Evolutionary conservation across 2,888 invertebrate genomes (phyloP).

Genomic region (Drosophila histrio): DNA sequence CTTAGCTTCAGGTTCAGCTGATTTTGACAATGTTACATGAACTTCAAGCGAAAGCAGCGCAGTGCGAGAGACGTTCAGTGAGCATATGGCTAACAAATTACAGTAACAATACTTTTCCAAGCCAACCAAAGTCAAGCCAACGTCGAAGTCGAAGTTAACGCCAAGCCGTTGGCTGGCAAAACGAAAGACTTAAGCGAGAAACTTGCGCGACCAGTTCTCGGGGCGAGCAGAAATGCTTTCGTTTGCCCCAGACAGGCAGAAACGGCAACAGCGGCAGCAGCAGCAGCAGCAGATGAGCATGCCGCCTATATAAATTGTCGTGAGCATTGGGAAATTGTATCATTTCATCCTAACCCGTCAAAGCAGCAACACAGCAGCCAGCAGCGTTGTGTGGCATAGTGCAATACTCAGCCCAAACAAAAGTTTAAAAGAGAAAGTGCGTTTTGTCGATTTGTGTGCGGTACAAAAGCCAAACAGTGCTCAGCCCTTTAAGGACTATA

Average conservation of each 20-base stretch:
- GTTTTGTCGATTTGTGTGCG: conserved; percentile 63
- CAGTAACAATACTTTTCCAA: conserved; percentile 71
- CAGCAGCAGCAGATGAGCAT: conserved; percentile 74
- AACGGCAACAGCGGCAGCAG: conserved; percentile 27
- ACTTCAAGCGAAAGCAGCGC: conserved; percentile 81
- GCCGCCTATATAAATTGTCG: conserved; percentile 85
- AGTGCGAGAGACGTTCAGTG: conserved; percentile 24
- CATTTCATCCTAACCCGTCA: conserved; percentile 85
- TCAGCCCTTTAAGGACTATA: conserved; percentile 66
- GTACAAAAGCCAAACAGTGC: conserved; percentile 46
- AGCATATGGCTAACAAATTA: conserved; percentile 67
- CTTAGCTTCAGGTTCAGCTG: conserved; percentile 44
- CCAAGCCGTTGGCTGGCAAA: conserved; percentile 68
- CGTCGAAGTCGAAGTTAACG: conserved; percentile 28
- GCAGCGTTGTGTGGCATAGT: conserved; percentile 69
- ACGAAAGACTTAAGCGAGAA: conserved; percentile 82
- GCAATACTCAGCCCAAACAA: conserved; percentile 44
- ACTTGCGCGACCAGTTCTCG: conserved; percentile 74
- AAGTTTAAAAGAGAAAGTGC: conserved; percentile 73
- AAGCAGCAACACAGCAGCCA: conserved; percentile 83
- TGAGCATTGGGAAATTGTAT: conserved; percentile 84
- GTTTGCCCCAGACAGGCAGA: conserved; percentile 37
- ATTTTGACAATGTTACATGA: conserved; percentile 83
- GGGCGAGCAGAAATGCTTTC: conserved; percentile 60
- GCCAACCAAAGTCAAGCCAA: conserved; percentile 18